Evolutionary conservation across 1,140 invertebrate genomes (phyloP), one percentile per base, ranked within the genome.

Genomic region (Dinothrombium tinctorium): DNA sequence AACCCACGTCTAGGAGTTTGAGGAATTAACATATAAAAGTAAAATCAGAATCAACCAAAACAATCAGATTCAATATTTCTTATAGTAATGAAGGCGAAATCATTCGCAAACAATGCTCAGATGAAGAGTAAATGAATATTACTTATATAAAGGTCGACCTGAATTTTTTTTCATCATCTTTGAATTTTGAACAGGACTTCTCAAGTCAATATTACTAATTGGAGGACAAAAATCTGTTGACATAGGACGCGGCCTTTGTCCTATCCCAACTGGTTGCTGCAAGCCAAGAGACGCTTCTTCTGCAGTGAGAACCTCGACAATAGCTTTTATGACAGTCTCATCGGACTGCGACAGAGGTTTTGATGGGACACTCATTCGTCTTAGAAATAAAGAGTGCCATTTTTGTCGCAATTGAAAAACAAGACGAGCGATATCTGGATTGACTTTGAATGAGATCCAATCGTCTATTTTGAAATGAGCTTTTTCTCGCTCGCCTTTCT

Each of bases 391-490:
- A 21, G 73, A 69, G 51, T 79, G 73, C 56, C 80, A 74, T 43
- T 76, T 77, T 52, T 78, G 72, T 21, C 81, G 60, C 15, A 83
- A 61, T 54, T 74, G 69, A 44, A 74, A 64, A 6, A 74, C 64
- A 24, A 76, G 59, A 32, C 70, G 62, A 0, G 71, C 72, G 19
- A 49, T 41, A 20, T 73, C 67, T 4, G 68, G 65, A 50, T 75
- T 70, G 0, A 73, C 59, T 32, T 67, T 65, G 54, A 82, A 78
- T n/a, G 68, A 67, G 21, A 77, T 66, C 77, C 77, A 83, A 43
- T 81, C 74, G 51, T 82, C 77, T 1, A 82, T 53, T 54, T 69
- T 69, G 15, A 73, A 55, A 6, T 61, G 69, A 31, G n/a, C n/a
- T n/a, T n/a, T n/a, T n/a, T 67, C 61, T 9, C 61, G 63, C 41